Conservation (phyloP, 1,140 invertebrate species). For the Lepidurus packardi region DNA sequence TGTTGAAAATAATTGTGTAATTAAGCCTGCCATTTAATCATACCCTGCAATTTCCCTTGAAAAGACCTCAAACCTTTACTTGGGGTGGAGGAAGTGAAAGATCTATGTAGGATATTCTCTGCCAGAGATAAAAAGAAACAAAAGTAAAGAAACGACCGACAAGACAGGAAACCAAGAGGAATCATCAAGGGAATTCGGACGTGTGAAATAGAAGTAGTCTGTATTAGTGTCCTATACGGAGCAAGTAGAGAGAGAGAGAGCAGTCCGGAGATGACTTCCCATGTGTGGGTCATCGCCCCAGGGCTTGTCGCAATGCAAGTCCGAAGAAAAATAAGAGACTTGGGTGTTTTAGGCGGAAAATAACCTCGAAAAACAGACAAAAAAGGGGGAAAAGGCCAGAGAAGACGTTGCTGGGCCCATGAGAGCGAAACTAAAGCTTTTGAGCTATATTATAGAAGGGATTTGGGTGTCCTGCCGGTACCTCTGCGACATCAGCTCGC, state of each 20-base stretch:
- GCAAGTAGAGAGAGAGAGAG: too few species aligned
- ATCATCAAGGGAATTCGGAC: not conserved
- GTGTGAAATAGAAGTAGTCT: not conserved
- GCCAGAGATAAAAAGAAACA: too few species aligned
- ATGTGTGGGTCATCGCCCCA: not conserved
- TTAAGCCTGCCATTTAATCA: too few species aligned
- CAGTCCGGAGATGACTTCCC: not conserved
- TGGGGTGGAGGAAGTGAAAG: too few species aligned
- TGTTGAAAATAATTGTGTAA: too few species aligned
- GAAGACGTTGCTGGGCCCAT: not conserved
- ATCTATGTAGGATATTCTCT: too few species aligned
- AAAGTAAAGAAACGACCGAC: not conserved
- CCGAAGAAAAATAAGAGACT: not conserved
- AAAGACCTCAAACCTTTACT: too few species aligned
- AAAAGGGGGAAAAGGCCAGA: not conserved
- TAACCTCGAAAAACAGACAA: not conserved
- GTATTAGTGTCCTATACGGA: too few species aligned
- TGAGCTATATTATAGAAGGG: constrained; percentile 5
- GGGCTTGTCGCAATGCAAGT: not conserved
- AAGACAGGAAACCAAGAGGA: not conserved
- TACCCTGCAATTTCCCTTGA: too few species aligned
- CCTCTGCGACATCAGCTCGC: not conserved
- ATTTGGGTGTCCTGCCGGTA: not conserved
- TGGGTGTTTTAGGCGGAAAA: too few species aligned
- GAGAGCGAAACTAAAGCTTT: not conserved